phyloP scores from a whole-genome alignment of 2,888 invertebrate species.

The Meteorus cinctellus region DNA sequence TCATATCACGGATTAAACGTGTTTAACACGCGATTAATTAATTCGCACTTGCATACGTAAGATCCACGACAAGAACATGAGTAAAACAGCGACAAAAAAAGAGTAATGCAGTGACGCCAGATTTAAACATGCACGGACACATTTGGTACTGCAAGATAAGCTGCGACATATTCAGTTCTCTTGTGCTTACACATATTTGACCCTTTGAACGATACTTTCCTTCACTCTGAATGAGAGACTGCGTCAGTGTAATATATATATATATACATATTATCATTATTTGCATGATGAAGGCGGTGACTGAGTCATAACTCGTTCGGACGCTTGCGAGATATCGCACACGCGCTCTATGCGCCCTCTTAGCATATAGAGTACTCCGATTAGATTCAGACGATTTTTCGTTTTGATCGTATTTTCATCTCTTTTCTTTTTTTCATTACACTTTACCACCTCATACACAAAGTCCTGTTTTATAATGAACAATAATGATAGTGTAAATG shows the following conservation, averaged over 20 bases:
- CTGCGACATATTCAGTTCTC: conserved; percentile 59
- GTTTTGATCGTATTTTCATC: conserved; percentile 2
- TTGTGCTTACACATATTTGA: conserved; percentile 20
- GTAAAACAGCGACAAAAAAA: neutral
- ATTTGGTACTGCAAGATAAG: conserved; percentile 56
- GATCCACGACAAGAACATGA: conserved; percentile 41
- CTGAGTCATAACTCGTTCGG: conserved; percentile 69
- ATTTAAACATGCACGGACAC: conserved; percentile 1
- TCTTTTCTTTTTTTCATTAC: conserved; percentile 22
- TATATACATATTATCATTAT: conserved; percentile 21
- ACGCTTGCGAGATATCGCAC: conserved; percentile 67
- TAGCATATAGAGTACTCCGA: conserved; percentile 73
- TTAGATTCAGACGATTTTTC: conserved; percentile 56
- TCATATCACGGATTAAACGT: conserved; percentile 34
- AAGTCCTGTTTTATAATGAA: too few species aligned
- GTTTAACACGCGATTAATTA: conserved; percentile 50
- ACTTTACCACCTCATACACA: conserved; percentile 39
- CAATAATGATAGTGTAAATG: too few species aligned
- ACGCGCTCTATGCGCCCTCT: conserved; percentile 59
- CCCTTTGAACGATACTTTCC: conserved; percentile 14
- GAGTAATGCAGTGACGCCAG: neutral
- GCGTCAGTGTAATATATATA: conserved; percentile 12
- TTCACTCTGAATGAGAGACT: conserved; percentile 22
- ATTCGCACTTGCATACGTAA: conserved; percentile 41
- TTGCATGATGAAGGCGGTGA: conserved; percentile 72